A percentile compares a stretch with the other conserved stretches of the same genome.
phyloP scores from a whole-genome alignment of 2,888 invertebrate genomes.

The Drosophila putrida region DNA sequence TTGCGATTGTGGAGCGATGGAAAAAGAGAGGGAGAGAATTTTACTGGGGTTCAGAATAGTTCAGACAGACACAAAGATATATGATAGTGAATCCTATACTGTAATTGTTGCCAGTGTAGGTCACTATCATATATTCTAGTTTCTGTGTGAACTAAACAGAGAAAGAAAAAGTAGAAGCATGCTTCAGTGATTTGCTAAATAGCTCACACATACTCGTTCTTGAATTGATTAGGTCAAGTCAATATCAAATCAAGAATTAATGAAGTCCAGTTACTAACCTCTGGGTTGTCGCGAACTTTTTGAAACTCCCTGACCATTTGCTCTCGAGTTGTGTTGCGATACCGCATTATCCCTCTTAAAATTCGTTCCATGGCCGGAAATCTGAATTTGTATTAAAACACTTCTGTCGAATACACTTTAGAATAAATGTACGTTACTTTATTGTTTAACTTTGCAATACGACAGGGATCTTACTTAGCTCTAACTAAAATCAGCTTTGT shows the following conservation, averaged over 20 bases:
- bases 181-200: constrained; percentile 23
- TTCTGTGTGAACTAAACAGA: no score
- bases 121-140: no score
- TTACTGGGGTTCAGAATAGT: constrained; percentile 16
- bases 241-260: constrained; percentile 27
- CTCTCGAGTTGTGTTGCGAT: constrained; percentile 92
- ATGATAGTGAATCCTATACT: constrained; percentile 53
- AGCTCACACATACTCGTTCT: constrained; percentile 1
- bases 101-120: constrained; percentile 22
- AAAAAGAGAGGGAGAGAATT: constrained; percentile 15
- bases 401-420: constrained; percentile 40
- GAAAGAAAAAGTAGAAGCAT: constrained; percentile 27
- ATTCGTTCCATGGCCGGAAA: constrained; percentile 91
- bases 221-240: constrained; percentile 2
- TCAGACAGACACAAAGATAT: constrained; percentile 40
- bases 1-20: neutral
- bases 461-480: constrained; percentile 21
- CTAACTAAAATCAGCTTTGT: constrained; percentile 42
- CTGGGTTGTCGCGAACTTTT: constrained; percentile 94
- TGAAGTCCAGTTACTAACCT: constrained; percentile 73
- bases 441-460: constrained; percentile 13
- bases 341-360: constrained; percentile 95
- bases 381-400: constrained; percentile 15
- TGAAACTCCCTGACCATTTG: constrained; percentile 97
- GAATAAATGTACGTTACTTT: constrained; percentile 33